A percentile compares a stretch with the other conserved stretches of the same genome.
phyloP scores from a whole-genome alignment of 2,797 vertebrate genomes.

The Alectoris magna region DNA sequence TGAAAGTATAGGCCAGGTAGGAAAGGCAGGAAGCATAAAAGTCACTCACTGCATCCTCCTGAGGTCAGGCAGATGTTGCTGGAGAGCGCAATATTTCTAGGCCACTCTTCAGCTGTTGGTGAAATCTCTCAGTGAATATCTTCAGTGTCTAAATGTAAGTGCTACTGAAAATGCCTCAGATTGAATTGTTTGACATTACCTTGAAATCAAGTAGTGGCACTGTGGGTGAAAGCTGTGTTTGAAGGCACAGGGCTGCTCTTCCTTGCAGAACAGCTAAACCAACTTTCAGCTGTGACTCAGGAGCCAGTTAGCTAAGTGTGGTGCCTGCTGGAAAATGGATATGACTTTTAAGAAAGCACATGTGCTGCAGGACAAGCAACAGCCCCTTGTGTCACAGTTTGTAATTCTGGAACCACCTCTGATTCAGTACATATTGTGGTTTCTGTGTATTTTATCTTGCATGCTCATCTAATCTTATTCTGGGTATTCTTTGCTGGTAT shows the following conservation, averaged over 20 bases:
- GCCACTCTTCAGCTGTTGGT: background rate
- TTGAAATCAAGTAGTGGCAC: background rate
- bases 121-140: background rate
- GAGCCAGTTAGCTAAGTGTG: background rate
- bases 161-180: background rate
- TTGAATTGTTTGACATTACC: background rate
- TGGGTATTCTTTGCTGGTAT: background rate
- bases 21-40: background rate
- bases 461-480: background rate
- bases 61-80: background rate
- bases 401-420: background rate
- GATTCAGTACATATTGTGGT: fast-evolving
- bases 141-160: background rate
- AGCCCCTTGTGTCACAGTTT: fast-evolving
- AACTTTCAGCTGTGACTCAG: background rate
- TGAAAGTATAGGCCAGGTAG: background rate
- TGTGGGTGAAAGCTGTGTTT: background rate
- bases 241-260: background rate
- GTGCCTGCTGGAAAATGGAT: background rate
- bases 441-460: background rate
- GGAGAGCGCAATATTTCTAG: background rate
- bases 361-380: background rate
- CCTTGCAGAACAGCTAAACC: background rate
- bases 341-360: background rate
- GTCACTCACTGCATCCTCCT: background rate